These are phyloP conservation scores for Acrocephalus kingi DNA, from an alignment of 2,113 vertebrate genomes.

Conservation along the genomic window DNA sequence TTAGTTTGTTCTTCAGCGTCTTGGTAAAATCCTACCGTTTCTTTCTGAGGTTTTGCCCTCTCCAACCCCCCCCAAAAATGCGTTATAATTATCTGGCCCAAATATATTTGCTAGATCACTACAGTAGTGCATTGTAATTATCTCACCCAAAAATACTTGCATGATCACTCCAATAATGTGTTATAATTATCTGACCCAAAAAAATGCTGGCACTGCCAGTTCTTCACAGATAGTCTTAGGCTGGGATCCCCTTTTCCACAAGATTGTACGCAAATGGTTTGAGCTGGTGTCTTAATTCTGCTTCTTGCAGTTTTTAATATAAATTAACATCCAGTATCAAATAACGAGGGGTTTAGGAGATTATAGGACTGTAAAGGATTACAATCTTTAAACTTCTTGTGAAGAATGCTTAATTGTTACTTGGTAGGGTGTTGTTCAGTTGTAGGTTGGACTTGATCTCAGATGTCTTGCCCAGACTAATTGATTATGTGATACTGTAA, in stretches of 20 bases:
- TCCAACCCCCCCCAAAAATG: not conserved
- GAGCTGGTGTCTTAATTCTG: not conserved
- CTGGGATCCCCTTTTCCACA: not conserved
- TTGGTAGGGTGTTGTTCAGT: rapidly evolving
- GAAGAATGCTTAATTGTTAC: rapidly evolving
- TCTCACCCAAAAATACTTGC: not conserved
- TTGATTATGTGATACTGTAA: not conserved
- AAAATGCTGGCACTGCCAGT: not conserved
- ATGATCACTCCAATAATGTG: not conserved
- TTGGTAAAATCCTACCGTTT: not conserved
- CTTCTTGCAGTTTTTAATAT: not conserved
- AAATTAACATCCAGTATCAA: not conserved
- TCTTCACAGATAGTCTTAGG: not conserved
- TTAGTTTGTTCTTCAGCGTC: not conserved
- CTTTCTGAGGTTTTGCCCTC: not conserved
- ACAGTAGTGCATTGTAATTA: not conserved
- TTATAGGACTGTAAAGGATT: not conserved
- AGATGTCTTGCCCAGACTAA: not conserved
- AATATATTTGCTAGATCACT: not conserved
- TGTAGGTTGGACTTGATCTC: not conserved
- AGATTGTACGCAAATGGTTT: not conserved
- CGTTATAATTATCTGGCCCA: not conserved
- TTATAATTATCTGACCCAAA: not conserved
- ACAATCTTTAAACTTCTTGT: not conserved
- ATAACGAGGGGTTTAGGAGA: not conserved